These are phyloP conservation scores for Amiota mariae DNA, from an alignment of 2,888 invertebrate species.

Conservation along the genomic window DNA sequence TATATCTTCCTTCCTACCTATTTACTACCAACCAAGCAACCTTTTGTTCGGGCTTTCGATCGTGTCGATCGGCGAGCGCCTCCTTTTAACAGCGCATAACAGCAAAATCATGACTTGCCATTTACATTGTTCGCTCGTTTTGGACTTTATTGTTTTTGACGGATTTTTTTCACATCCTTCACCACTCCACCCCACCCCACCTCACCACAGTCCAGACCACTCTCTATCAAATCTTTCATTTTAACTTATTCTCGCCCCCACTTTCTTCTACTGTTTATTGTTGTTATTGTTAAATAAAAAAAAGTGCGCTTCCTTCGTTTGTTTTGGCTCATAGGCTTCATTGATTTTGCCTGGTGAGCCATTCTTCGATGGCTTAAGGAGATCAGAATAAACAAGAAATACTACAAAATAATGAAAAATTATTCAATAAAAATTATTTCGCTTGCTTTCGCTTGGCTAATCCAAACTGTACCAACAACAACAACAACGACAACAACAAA, in stretches of 20 bases:
- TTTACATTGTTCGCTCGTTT: conserved; percentile 72
- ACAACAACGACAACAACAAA: not conserved
- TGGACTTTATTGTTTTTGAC: conserved; percentile 72
- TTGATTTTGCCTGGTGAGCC: conserved; percentile 36
- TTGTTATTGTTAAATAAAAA: no score
- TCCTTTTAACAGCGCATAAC: conserved; percentile 70
- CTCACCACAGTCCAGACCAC: no score
- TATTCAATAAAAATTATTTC: conserved; percentile 72
- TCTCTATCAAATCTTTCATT: no score
- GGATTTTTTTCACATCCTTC: conserved; percentile 44
- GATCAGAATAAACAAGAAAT: conserved; percentile 8
- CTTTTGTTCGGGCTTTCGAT: conserved; percentile 54
- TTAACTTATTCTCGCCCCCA: no score
- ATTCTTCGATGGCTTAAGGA: no score
- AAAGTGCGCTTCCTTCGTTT: no score
- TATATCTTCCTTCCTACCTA: not conserved
- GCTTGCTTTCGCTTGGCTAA: conserved; percentile 43
- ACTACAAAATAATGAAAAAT: conserved; percentile 72
- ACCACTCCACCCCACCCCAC: no score
- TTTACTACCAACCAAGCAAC: conserved; percentile 38
- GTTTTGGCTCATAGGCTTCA: no score
- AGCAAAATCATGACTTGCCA: conserved; percentile 72
- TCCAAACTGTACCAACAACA: not conserved
- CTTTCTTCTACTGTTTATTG: no score
- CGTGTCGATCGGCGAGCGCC: conserved; percentile 72